A percentile compares a stretch with the other conserved stretches of the same genome.
Conservation (phyloP, 2,113 vertebrate species). For the Ptychochromis oligacanthus region DNA sequence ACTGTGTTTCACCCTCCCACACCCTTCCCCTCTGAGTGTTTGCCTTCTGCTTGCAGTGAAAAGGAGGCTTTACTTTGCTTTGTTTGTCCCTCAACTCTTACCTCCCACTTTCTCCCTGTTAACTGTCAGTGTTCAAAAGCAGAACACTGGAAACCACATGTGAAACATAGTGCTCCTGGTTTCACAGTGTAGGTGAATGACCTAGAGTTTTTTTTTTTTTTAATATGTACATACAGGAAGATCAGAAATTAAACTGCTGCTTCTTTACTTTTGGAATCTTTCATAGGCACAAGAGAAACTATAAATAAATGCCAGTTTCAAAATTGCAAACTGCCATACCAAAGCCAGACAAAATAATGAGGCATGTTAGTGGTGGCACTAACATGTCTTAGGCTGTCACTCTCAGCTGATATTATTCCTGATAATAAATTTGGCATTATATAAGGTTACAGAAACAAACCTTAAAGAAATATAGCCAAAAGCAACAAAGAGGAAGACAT, state of each 20-base stretch:
- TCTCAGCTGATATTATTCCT: constrained; percentile 40
- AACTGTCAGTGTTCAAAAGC: constrained; percentile 72
- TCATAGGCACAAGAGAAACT: not conserved
- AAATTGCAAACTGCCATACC: not conserved
- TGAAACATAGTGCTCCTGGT: constrained; percentile 69
- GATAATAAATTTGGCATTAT: constrained; percentile 30
- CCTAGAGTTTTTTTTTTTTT: constrained; percentile 45
- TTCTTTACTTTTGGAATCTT: constrained; percentile 15
- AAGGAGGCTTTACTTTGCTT: constrained; percentile 76
- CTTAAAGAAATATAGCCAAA: constrained; percentile 32
- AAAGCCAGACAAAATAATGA: not conserved
- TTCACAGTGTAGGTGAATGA: constrained; percentile 59
- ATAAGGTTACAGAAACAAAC: constrained; percentile 30
- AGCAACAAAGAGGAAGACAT: not conserved
- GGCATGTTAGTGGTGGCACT: not conserved
- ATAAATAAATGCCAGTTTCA: not conserved
- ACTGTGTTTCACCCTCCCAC: constrained; percentile 79
- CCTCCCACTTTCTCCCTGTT: constrained; percentile 77
- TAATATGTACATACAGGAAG: constrained; percentile 9
- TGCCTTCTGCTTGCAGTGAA: constrained; percentile 75
- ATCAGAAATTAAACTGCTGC: constrained; percentile 12
- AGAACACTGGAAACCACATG: constrained; percentile 76
- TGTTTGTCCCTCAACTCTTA: constrained; percentile 73
- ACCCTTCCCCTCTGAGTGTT: constrained; percentile 74
- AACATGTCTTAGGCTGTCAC: not conserved